Evolutionary conservation across 1,140 invertebrate genomes (phyloP), one percentile per base, ranked within the genome.

Genomic region (Zaprionus lachaisei): DNA sequence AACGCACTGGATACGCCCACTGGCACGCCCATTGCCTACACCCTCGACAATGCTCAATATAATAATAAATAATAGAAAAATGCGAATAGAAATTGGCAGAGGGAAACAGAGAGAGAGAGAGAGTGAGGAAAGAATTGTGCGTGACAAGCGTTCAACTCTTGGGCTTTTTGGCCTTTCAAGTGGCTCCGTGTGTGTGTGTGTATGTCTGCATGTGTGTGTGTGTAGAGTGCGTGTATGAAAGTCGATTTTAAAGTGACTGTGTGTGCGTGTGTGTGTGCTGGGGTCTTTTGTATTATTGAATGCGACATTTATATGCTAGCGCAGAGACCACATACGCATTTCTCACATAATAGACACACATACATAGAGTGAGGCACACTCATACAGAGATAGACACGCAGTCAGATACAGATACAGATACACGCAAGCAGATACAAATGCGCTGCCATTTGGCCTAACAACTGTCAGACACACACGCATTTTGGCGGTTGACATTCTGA

Each of bases 51-150:
- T 51, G 62, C 72, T 72, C 72, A 56, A 84, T 86, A 68, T 73
- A 84, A 89, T 81, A 81, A 89, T 90, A 89, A 89, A 89, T 89
- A 89, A 89, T 89, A 79, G 72, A 89, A 90, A 84, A 89, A 90
- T 84, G 79, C 84, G 84, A 85, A 87, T 90, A 81, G 85, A 71
- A 80, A 90, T 77, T 79, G 77, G 3, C 14, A 11, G 57, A 51
- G 47, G 26, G 15, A 14, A 6, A 28, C 1, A 28, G 24, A 7
- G 56, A 7, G 47, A 20, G 15, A 7, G 47, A 20, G 15, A 14
- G 24, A 12, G 20, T 38, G 22, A 28, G 20, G 7, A 9, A 55
- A 37, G 61, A 72, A 76, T 61, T 89, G 85, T 90, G 85, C 85
- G 85, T 89, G 85, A 89, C 85, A 85, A 60, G 64, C 71, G 51